These are phyloP conservation scores for Rhaphigaster nebulosa DNA, from an alignment of 2,888 invertebrate genomes.

Conservation along the genomic window DNA sequence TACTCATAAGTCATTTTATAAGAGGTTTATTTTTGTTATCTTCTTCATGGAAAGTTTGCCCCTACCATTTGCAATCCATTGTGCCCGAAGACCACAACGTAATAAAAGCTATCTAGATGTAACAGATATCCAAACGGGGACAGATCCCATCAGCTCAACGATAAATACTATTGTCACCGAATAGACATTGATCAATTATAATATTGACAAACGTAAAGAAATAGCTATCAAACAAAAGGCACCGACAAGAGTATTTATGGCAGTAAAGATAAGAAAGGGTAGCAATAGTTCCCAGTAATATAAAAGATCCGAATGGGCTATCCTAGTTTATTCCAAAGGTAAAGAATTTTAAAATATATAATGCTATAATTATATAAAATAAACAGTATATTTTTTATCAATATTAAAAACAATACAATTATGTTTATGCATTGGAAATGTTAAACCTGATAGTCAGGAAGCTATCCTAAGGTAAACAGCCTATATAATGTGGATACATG, in stretches of 20 bases:
- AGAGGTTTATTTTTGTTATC: neutral
- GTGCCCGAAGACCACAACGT: conserved; percentile 37
- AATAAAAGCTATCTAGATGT: conserved; percentile 55
- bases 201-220: neutral
- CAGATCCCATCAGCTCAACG: neutral
- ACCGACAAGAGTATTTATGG: neutral
- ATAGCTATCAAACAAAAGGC: neutral
- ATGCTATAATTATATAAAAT: too few species aligned
- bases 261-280: neutral
- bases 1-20: neutral
- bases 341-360: too few species aligned
- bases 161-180: neutral
- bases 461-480: too few species aligned
- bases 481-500: too few species aligned
- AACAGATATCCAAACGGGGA: conserved; percentile 45
- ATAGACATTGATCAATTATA: neutral
- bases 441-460: too few species aligned
- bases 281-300: neutral
- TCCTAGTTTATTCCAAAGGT: too few species aligned
- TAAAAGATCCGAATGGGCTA: neutral
- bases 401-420: too few species aligned
- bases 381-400: too few species aligned
- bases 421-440: too few species aligned
- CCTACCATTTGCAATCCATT: neutral
- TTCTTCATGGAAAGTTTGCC: neutral